Percentiles rank a stretch among this genome's conserved stretches.
Conservation (phyloP, 2,113 vertebrate species). For the Indri indri region DNA sequence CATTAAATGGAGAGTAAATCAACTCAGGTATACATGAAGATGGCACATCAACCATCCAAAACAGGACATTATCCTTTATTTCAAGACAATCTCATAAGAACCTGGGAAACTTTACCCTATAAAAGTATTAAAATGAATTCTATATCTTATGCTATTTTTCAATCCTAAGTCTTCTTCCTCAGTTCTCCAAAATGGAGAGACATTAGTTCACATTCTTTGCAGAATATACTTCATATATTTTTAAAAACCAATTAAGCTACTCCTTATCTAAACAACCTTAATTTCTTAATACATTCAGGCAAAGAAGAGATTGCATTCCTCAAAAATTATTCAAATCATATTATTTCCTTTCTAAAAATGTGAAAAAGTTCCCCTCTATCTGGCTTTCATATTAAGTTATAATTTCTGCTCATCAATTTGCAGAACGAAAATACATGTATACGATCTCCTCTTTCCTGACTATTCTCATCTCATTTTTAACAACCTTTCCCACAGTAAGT, state of each 20-base stretch:
- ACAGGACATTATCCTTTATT: background rate
- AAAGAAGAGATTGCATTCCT: background rate
- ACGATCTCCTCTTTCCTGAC: background rate
- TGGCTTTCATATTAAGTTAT: background rate
- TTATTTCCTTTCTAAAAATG: slow-evolving; percentile 53
- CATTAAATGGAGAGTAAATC: background rate
- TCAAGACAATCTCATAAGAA: background rate
- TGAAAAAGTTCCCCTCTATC: background rate
- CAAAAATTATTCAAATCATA: background rate
- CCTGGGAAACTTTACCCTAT: background rate
- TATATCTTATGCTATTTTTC: background rate
- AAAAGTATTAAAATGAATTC: slow-evolving; percentile 2
- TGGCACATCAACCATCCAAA: background rate
- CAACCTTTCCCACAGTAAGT: background rate
- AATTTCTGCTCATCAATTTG: background rate
- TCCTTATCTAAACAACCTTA: background rate
- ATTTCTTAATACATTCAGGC: background rate
- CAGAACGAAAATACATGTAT: background rate
- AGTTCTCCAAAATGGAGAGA: background rate
- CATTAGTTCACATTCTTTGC: background rate
- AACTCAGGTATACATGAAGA: background rate
- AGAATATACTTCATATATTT: background rate
- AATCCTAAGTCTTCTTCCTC: background rate
- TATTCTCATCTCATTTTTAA: background rate
- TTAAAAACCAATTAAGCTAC: background rate